A percentile compares a stretch with the other conserved stretches of the same genome.
These are phyloP conservation scores for Iguana delicatissima DNA, from an alignment of 2,797 vertebrate species.

Conservation along the genomic window DNA sequence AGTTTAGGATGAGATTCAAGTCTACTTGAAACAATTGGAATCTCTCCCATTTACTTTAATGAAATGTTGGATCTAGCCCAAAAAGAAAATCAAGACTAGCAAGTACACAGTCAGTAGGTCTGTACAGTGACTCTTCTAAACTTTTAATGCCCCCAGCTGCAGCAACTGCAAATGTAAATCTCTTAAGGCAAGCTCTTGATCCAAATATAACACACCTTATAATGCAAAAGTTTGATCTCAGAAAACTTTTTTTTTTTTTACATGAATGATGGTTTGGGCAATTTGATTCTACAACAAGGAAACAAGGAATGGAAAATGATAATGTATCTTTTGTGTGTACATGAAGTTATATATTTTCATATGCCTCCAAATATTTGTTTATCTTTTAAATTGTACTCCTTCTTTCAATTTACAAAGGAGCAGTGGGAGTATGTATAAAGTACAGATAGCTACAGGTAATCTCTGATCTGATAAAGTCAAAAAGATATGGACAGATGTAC, in stretches of 20 bases:
- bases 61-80: neutral
- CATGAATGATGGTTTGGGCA: neutral
- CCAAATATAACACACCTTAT: constrained; percentile 10
- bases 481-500: neutral
- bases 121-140: constrained; percentile 15
- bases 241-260: neutral
- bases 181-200: constrained; percentile 6
- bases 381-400: neutral
- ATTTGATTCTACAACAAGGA: constrained; percentile 1
- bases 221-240: neutral
- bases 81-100: neutral
- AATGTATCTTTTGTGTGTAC: neutral
- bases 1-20: neutral
- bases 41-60: constrained; percentile 30
- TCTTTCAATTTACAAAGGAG: neutral
- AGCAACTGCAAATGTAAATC: neutral
- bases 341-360: neutral
- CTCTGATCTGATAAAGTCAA: neutral
- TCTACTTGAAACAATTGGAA: constrained; percentile 20
- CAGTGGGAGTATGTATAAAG: constrained; percentile 7
- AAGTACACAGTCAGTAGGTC: neutral
- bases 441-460: neutral
- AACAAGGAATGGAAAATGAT: neutral
- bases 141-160: neutral
- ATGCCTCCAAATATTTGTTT: neutral